Percentiles rank a stretch among this genome's conserved stretches.
Evolutionary conservation across 2,797 vertebrate genomes (phyloP).

Genomic region (Sphenopsis melanotis): DNA sequence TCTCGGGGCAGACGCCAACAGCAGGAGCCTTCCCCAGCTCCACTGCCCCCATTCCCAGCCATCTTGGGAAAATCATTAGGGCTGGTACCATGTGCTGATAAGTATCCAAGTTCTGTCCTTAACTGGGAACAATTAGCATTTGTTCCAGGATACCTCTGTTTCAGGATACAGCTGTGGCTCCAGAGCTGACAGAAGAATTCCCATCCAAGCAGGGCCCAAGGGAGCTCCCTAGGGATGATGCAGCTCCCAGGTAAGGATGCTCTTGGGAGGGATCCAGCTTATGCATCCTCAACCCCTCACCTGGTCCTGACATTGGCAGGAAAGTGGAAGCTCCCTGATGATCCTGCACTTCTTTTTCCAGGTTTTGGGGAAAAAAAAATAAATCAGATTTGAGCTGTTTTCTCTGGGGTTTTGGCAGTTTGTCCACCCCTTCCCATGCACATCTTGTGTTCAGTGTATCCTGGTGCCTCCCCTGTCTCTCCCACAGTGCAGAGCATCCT

Average conservation of each 20-base stretch:
- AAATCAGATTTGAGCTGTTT: background rate
- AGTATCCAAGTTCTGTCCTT: constrained; percentile 1
- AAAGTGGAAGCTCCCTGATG: background rate
- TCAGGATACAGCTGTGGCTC: background rate
- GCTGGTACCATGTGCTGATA: background rate
- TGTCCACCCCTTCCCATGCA: rapidly evolving
- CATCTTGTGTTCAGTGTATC: background rate
- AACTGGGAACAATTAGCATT: constrained; percentile 1
- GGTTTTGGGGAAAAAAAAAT: background rate
- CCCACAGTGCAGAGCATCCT: background rate
- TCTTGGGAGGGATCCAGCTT: background rate
- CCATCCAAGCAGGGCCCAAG: background rate
- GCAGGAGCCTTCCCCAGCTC: background rate
- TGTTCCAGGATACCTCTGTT: background rate
- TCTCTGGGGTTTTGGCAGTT: background rate
- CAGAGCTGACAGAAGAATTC: background rate
- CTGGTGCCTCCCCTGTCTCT: background rate
- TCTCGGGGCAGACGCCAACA: rapidly evolving
- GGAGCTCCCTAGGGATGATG: background rate
- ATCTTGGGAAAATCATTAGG: background rate
- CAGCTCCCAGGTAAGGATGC: background rate
- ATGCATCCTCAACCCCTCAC: background rate
- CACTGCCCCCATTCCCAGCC: background rate
- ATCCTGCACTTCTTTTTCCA: background rate
- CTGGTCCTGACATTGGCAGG: background rate